A percentile compares a stretch with the other conserved stretches of the same genome.
Conservation (phyloP, 2,888 invertebrate species). For the Pharmacophagus antenor region DNA sequence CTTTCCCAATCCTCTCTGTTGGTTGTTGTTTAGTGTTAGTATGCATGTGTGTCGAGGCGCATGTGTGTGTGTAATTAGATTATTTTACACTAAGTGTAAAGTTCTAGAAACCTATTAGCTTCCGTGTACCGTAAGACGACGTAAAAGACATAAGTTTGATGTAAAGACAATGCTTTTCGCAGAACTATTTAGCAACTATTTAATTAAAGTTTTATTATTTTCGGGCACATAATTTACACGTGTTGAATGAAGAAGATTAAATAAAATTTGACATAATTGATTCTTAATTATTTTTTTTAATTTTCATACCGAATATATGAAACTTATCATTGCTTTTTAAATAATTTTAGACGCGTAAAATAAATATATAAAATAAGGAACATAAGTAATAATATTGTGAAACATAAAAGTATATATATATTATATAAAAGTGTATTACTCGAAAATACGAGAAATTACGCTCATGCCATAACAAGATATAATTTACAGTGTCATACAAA, state of each 20-base stretch:
- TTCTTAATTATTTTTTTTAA: background rate
- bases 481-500: slow-evolving; percentile 44
- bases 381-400: slow-evolving; percentile 25
- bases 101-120: background rate
- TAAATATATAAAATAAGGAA: slow-evolving; percentile 30
- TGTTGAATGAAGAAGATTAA: too few species aligned
- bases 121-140: slow-evolving; percentile 32
- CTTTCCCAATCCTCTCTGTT: slow-evolving; percentile 78
- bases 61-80: slow-evolving; percentile 17
- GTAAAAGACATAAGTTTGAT: too few species aligned
- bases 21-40: slow-evolving; percentile 57
- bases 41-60: slow-evolving; percentile 36
- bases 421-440: slow-evolving; percentile 31
- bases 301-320: slow-evolving; percentile 1
- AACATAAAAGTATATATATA: slow-evolving; percentile 33
- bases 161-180: too few species aligned
- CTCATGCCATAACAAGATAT: slow-evolving; percentile 62
- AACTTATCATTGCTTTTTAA: slow-evolving; percentile 14
- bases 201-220: too few species aligned
- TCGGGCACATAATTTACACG: too few species aligned
- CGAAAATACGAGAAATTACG: slow-evolving; percentile 42
- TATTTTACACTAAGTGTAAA: background rate
- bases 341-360: slow-evolving; percentile 28
- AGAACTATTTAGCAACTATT: too few species aligned
- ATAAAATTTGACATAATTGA: background rate